phyloP scores from a whole-genome alignment of 2,888 invertebrate genomes.

The Caradrina kadenii region DNA sequence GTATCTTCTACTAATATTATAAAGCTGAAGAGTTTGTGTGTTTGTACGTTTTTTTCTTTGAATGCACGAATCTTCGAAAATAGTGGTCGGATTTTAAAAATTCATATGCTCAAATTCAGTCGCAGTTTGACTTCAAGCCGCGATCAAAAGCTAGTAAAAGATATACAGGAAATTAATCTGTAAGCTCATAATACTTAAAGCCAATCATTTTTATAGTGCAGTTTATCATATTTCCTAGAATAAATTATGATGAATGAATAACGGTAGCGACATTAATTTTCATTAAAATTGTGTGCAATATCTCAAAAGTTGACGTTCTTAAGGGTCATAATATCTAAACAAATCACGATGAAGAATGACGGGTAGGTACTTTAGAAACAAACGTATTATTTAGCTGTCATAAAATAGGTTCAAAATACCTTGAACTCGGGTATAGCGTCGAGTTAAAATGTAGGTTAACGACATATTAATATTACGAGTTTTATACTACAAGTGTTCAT shows the following conservation, averaged over 20 bases:
- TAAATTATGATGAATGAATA: constrained; percentile 41
- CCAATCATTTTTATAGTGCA: constrained; percentile 36
- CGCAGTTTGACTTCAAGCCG: too few relatives aligned
- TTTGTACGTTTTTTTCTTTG: too few relatives aligned
- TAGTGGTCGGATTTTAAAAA: too few relatives aligned
- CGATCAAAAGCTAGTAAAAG: background rate
- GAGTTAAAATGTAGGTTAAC: constrained; percentile 59
- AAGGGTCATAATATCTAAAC: constrained; percentile 16
- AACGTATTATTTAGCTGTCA: constrained; percentile 52
- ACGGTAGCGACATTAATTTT: constrained; percentile 15
- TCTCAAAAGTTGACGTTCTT: constrained; percentile 25
- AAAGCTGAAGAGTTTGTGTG: too few relatives aligned
- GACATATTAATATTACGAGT: constrained; percentile 61
- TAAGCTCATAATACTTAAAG: constrained; percentile 11
- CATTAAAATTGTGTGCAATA: background rate
- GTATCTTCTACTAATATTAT: background rate
- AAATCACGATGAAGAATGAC: constrained; percentile 19
- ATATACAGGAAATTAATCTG: constrained; percentile 19
- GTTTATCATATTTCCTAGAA: constrained; percentile 22
- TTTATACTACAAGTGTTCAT: constrained; percentile 28
- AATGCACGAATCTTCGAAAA: too few relatives aligned
- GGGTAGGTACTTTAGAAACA: constrained; percentile 24
- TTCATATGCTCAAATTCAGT: too few relatives aligned
- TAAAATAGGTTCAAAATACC: constrained; percentile 50
- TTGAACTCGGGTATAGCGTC: constrained; percentile 53